A percentile compares a stretch with the other conserved stretches of the same genome.
Conservation (phyloP, 2,888 invertebrate genomes). For the Dorcus hopei region DNA sequence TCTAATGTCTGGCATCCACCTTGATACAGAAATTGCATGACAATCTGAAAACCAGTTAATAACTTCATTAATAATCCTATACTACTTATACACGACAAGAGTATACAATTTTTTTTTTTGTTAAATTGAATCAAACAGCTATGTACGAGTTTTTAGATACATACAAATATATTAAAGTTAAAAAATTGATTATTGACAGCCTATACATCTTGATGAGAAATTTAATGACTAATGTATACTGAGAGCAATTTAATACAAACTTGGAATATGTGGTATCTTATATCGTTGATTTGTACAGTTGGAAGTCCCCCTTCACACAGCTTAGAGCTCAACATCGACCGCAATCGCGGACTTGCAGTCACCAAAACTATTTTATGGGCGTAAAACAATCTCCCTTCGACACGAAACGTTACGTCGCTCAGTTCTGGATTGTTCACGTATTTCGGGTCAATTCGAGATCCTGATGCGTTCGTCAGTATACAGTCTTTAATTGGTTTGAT, state of each 20-base stretch:
- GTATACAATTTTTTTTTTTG: background rate
- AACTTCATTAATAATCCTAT: background rate
- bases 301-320: conserved; percentile 73
- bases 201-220: no score
- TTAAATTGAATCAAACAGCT: no score
- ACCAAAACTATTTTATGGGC: conserved; percentile 92
- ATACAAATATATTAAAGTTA: background rate
- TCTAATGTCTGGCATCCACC: conserved; percentile 79
- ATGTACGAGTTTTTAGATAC: background rate
- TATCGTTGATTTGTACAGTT: conserved; percentile 88
- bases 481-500: conserved; percentile 74
- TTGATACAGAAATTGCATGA: conserved; percentile 90
- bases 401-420: conserved; percentile 88
- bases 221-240: no score
- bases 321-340: conserved; percentile 79
- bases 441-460: conserved; percentile 84
- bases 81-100: background rate
- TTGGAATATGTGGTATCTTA: conserved; percentile 90
- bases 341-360: conserved; percentile 81
- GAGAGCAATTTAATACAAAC: conserved; percentile 46
- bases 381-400: conserved; percentile 87
- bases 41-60: conserved; percentile 60
- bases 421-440: conserved; percentile 93
- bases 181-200: background rate
- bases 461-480: conserved; percentile 57